phyloP scores from a whole-genome alignment of 2,888 invertebrate species.

The Hypomecis punctinalis region DNA sequence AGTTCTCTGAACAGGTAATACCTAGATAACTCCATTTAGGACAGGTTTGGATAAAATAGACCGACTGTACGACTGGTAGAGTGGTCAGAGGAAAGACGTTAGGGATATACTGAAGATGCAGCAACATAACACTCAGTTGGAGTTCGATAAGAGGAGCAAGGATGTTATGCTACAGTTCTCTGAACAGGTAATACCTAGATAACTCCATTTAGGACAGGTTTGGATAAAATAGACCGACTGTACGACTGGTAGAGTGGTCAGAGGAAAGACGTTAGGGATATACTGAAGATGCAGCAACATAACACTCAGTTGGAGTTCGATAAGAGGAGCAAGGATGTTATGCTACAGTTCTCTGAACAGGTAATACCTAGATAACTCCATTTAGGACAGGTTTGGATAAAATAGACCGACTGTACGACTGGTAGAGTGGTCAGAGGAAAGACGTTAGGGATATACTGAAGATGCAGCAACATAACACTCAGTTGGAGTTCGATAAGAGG shows the following conservation, averaged over 20 bases:
- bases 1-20: conserved; percentile 61
- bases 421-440: no score
- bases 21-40: background rate
- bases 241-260: conserved; percentile 98
- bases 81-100: conserved; percentile 94
- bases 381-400: conserved; percentile 56
- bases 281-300: conserved; percentile 93
- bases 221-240: conserved; percentile 95
- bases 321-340: conserved; percentile 93
- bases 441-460: no score
- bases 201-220: conserved; percentile 56
- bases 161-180: conserved; percentile 91
- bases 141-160: conserved; percentile 96
- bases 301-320: conserved; percentile 98
- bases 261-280: conserved; percentile 96
- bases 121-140: conserved; percentile 93
- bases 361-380: background rate
- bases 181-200: background rate
- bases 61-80: conserved; percentile 98
- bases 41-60: conserved; percentile 92
- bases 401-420: no score
- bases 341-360: conserved; percentile 85
- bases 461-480: no score
- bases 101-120: conserved; percentile 96
- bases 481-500: no score